Evolutionary conservation across 2,113 vertebrate species (phyloP).

Genomic region (Eublepharis macularius): DNA sequence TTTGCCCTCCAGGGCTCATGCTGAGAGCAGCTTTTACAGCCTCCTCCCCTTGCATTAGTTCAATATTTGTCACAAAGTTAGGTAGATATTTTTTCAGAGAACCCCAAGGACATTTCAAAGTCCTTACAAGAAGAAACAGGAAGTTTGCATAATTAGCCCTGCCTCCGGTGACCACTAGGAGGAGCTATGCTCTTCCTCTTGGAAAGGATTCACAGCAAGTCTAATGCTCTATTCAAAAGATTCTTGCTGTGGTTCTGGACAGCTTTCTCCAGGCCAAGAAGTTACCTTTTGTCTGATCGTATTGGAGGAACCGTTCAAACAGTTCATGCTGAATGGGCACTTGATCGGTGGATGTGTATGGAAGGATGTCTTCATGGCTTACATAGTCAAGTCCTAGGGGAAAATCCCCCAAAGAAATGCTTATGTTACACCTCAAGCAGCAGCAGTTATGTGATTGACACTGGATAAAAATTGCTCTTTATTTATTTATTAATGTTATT

Average conservation of each 20-base stretch:
- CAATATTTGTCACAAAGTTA: not conserved
- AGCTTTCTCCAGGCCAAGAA: not conserved
- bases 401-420: slow-evolving; percentile 22
- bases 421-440: too few species aligned
- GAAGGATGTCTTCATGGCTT: slow-evolving; percentile 97
- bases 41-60: too few species aligned
- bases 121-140: not conserved
- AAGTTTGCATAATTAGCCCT: not conserved
- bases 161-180: not conserved
- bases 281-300: slow-evolving; percentile 92
- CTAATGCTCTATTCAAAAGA: not conserved
- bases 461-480: not conserved
- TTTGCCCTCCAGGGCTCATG: too few species aligned
- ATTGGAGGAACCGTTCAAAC: slow-evolving; percentile 95
- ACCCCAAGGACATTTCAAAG: not conserved
- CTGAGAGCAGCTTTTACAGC: too few species aligned
- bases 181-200: not conserved
- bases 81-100: not conserved
- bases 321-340: slow-evolving; percentile 96
- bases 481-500: too few species aligned
- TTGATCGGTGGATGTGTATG: slow-evolving; percentile 93
- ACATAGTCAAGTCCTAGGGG: slow-evolving; percentile 93
- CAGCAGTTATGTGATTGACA: too few species aligned
- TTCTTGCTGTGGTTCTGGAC: not conserved
- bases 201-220: not conserved